Evolutionary conservation across 1,140 invertebrate species (phyloP), one percentile per base, ranked within the genome.

Genomic region (Ditylenchus dipsaci): DNA sequence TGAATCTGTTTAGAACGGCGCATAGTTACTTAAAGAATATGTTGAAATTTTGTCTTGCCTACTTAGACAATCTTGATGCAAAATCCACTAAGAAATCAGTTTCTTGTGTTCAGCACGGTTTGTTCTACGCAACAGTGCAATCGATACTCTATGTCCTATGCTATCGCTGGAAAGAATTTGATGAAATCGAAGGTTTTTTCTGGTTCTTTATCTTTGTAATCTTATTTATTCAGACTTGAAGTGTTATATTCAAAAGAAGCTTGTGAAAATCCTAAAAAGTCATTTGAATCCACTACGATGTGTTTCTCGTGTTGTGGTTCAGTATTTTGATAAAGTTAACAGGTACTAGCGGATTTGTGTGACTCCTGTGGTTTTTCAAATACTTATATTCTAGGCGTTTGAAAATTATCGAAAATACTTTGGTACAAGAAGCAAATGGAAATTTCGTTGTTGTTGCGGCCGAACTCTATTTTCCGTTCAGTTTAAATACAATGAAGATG

Each of bases 111-210:
- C 74, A 77, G 53, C 75, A 76, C 38, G 69, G 75, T 15, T 77
- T 67, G n/a, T 76, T 76, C 42, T 76, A 77, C 57, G 72, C 74
- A 17, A 49, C 60, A 43, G 70, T 76, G 0, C 74, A 76, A 66
- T 29, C 74, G 23, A 33, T 75, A 29, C 53, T 76, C 11, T 77
- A 75, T 42, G 62, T 75, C 15, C 61, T 76, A 38, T 76, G 72
- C 49, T 77, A 74, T 56, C 75, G 74, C 9, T 71, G 77, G 42
- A 68, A 66, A 42, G 74, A 76, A 56, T 75, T 76, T 19, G 56
- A 59, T 63, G 19, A 43, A 70, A 38, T 38, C 33, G 29, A 42
- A 73, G 27, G n/a, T n/a, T n/a, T n/a, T n/a, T n/a, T n/a, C n/a
- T n/a, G n/a, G n/a, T n/a, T n/a, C n/a, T n/a, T n/a, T n/a, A n/a